Base-by-base conservation (phyloP, 2,113 vertebrate species). In the Conger conger region DNA sequence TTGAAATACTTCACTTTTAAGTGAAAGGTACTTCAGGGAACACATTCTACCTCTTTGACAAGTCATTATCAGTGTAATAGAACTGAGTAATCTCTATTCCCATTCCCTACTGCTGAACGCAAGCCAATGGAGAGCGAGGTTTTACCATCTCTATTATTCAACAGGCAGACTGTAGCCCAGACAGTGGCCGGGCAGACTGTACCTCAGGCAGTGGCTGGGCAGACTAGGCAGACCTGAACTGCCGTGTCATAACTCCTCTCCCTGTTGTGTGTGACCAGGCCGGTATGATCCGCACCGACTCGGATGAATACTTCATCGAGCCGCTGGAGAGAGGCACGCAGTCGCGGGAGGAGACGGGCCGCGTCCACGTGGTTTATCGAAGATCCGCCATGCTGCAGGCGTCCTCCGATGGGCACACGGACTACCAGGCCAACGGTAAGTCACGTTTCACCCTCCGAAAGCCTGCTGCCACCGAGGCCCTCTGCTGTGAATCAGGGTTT, bases 271-370 rank as follows among this genome's bases (percentile, higher is more conserved):
- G 76, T 88, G 45, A 82, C 81, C 91, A 99, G 98, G 98, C 98
- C 87, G 98, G 98, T 82, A 98, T 99, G 96, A 99, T 99, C 90
- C 96, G 96, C 87, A 97, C 97, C 0, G 96, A 97, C 86, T 92
- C 95, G 7, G 98, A 99, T 36, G 98, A 99, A 60, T 99, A 97
- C 94, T 98, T 99, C 93, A 99, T 99, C 45, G 98, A 99, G 91
- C 98, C 98, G 8, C 91, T 99, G 94, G 97, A 98, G 90, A 96
- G 94, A 91, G 98, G 97, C 0, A 95, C 96, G 68, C 97, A 99
- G 86, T 95, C 97, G 91, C 94, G 97, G 36, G 98, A 99, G 92
- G 97, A 97, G 80, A 94, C 91, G 76, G 98, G 98, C 37, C 92
- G 98, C 82, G 93, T 98, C 89, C 98, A 99, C 50, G 93, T 98